Percentiles rank a stretch among this genome's conserved stretches.
Conservation (phyloP, 2,888 invertebrate species). For the Phragmatobia fuliginosa region DNA sequence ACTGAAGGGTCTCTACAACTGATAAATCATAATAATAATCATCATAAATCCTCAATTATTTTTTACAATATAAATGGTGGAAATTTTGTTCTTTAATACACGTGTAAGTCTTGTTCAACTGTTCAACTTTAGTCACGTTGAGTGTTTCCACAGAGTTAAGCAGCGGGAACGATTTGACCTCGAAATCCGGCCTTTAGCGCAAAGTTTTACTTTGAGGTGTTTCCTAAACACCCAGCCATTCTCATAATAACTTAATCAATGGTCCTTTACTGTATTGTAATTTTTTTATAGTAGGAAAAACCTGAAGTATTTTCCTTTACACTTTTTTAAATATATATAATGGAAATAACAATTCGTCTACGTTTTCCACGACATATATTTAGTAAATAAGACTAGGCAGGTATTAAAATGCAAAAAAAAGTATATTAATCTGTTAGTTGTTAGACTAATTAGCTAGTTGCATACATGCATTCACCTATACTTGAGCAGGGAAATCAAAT, state of each 20-base stretch:
- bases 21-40: too few species aligned
- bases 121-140: conserved; percentile 1
- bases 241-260: neutral
- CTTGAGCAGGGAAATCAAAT: too few species aligned
- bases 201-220: neutral
- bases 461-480: too few species aligned
- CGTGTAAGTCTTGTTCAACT: neutral
- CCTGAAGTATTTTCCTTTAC: neutral
- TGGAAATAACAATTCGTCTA: neutral
- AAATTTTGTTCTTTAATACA: neutral
- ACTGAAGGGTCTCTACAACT: too few species aligned
- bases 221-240: neutral
- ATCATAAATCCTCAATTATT: neutral
- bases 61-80: neutral
- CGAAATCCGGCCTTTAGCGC: neutral
- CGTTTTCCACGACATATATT: neutral
- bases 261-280: neutral
- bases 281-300: neutral
- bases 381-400: too few species aligned
- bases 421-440: too few species aligned
- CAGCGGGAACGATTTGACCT: neutral
- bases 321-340: neutral
- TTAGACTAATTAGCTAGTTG: too few species aligned
- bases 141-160: neutral
- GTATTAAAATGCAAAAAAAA: too few species aligned